Conservation (phyloP, 64 coral and sea anemone genomes). For the Acropora yongei region DNA sequence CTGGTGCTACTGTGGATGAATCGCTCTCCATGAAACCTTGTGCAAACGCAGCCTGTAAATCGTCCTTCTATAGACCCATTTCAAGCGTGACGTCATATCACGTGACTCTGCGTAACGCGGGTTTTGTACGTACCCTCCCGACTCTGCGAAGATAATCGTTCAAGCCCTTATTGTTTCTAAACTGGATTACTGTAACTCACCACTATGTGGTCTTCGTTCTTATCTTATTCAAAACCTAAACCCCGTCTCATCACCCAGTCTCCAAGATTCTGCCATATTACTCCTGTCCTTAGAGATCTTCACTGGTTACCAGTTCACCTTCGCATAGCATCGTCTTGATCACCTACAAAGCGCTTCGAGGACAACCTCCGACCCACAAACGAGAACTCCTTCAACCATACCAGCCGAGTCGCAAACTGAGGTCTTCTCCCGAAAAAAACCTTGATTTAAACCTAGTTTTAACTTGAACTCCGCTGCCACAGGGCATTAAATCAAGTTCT, state of each 20-base stretch:
- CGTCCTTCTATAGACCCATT: conserved; percentile 22
- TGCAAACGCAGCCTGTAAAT: conserved; percentile 50
- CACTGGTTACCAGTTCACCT: conserved; percentile 11
- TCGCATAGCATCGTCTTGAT: not conserved
- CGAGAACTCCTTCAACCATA: too few species aligned
- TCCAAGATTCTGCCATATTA: conserved; percentile 10
- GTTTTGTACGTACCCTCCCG: conserved; percentile 40
- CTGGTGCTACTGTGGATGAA: conserved; percentile 39
- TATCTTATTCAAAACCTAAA: conserved; percentile 44
- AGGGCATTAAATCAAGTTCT: not conserved
- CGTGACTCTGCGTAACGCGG: conserved; percentile 20
- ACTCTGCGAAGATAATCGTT: conserved; percentile 31
- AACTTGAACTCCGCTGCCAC: too few species aligned
- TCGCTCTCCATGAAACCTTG: conserved; percentile 31
- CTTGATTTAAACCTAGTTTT: too few species aligned
- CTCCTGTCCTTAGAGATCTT: conserved; percentile 32
- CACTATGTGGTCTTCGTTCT: conserved; percentile 24
- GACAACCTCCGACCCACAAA: too few species aligned
- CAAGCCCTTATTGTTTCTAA: too few species aligned
- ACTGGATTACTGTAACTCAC: not conserved
- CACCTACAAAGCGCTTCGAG: not conserved
- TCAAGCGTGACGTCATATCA: too few species aligned
- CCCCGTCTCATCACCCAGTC: not conserved
- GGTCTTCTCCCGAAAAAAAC: too few species aligned
- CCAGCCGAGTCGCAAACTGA: too few species aligned